These are phyloP conservation scores for Stegastes partitus DNA, from an alignment of 2,113 vertebrate species.

Conservation along the genomic window DNA sequence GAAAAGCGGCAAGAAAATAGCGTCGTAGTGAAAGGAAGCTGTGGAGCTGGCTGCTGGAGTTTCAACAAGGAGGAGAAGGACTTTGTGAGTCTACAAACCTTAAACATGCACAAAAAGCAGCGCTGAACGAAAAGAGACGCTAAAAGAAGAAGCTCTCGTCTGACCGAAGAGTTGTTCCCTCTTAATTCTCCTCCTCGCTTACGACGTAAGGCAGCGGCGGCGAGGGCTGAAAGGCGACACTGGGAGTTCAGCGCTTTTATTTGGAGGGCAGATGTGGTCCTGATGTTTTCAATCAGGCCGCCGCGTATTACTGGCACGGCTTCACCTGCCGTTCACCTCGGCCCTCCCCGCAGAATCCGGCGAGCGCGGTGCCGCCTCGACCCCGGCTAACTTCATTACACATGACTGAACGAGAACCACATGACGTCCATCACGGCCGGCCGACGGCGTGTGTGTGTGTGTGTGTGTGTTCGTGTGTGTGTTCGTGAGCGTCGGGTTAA, in stretches of 20 bases:
- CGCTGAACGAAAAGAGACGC: too few species aligned
- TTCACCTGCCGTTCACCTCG: slow-evolving; percentile 41
- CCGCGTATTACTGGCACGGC: slow-evolving; percentile 21
- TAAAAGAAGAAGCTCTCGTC: too few species aligned
- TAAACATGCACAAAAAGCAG: too few species aligned
- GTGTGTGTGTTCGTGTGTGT: not conserved
- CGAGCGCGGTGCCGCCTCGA: slow-evolving; percentile 21
- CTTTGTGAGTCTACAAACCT: too few species aligned
- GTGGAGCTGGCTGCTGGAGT: too few species aligned
- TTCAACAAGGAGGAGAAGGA: too few species aligned
- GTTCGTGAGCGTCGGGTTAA: slow-evolving; percentile 43
- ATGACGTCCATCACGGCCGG: slow-evolving; percentile 60
- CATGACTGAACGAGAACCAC: slow-evolving; percentile 66
- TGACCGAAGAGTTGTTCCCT: too few species aligned
- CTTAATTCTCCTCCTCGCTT: not conserved
- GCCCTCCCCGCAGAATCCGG: not conserved
- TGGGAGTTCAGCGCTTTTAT: slow-evolving; percentile 47
- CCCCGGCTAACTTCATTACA: slow-evolving; percentile 70
- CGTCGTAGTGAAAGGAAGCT: too few species aligned
- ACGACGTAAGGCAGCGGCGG: not conserved
- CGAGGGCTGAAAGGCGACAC: slow-evolving; percentile 41
- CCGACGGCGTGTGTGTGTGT: slow-evolving; percentile 35
- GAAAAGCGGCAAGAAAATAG: too few species aligned
- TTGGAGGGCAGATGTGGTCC: slow-evolving; percentile 51
- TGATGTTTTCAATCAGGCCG: slow-evolving; percentile 46